phyloP scores from a whole-genome alignment of 2,113 vertebrate genomes.

The Felis chaus region DNA sequence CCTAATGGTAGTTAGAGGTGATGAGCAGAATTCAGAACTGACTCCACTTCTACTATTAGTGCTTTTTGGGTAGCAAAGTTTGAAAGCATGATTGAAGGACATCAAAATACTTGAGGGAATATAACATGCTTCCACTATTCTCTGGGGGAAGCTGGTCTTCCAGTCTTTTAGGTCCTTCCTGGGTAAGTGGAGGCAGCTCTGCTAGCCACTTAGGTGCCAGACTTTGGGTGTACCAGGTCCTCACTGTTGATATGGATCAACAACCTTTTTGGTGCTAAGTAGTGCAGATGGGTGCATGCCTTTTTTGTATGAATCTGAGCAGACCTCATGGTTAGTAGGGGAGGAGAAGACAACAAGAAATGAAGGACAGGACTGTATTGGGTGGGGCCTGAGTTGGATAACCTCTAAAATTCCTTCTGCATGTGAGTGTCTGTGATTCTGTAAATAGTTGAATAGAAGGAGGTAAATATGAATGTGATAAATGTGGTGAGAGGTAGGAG shows the following conservation, averaged over 20 bases:
- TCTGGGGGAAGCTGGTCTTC: neutral
- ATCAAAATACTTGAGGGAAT: neutral
- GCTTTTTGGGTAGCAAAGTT: neutral
- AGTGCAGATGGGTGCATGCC: neutral
- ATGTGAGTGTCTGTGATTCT: neutral
- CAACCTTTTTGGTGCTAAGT: neutral
- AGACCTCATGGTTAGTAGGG: neutral
- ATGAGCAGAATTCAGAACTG: neutral
- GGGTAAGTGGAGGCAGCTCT: neutral
- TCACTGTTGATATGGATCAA: neutral
- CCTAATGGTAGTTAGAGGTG: neutral
- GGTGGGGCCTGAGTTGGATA: neutral
- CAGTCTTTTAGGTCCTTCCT: neutral
- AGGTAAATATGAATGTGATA: neutral
- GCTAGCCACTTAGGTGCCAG: neutral
- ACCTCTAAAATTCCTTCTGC: neutral
- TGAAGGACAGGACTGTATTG: neutral
- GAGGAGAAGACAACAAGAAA: neutral
- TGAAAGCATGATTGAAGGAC: neutral
- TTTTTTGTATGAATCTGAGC: neutral
- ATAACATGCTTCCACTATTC: neutral
- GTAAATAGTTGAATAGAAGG: neutral
- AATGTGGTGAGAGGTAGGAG: neutral
- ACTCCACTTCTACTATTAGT: neutral
- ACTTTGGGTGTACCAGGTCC: neutral